Percentiles rank a stretch among this genome's conserved stretches.
phyloP scores from a whole-genome alignment of 2,797 vertebrate genomes.

The Thamnophis elegans region DNA sequence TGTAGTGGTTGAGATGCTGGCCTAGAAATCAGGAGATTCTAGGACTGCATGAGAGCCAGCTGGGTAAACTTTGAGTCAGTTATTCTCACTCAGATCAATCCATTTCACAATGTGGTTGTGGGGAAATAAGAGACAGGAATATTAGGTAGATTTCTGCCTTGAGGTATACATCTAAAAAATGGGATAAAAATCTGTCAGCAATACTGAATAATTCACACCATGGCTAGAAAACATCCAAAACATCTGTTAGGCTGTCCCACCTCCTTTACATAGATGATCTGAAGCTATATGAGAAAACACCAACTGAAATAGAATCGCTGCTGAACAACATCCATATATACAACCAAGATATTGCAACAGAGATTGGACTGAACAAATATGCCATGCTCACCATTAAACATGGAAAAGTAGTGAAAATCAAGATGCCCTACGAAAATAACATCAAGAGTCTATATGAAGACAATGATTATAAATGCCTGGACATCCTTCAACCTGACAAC shows the following conservation, averaged over 20 bases:
- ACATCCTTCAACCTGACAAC: not conserved
- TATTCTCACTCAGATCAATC: not conserved
- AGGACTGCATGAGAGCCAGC: not conserved
- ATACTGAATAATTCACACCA: not conserved
- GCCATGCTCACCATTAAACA: not conserved
- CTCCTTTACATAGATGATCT: not conserved
- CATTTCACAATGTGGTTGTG: not conserved
- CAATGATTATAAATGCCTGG: not conserved
- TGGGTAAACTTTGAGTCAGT: not conserved
- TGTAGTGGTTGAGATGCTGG: not conserved
- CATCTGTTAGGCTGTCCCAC: not conserved
- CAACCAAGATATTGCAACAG: not conserved
- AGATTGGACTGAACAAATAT: not conserved
- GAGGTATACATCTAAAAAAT: not conserved
- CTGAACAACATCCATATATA: not conserved
- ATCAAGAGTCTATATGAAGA: not conserved
- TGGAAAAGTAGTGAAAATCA: not conserved
- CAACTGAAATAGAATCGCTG: not conserved
- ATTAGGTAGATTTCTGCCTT: not conserved
- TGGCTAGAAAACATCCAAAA: not conserved
- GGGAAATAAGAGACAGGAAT: not conserved
- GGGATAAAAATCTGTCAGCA: not conserved
- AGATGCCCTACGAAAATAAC: not conserved
- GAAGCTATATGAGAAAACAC: not conserved
- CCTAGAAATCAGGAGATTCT: not conserved